A percentile compares a stretch with the other conserved stretches of the same genome.
Conservation (phyloP, 2,113 vertebrate species). For the Crocuta crocuta region DNA sequence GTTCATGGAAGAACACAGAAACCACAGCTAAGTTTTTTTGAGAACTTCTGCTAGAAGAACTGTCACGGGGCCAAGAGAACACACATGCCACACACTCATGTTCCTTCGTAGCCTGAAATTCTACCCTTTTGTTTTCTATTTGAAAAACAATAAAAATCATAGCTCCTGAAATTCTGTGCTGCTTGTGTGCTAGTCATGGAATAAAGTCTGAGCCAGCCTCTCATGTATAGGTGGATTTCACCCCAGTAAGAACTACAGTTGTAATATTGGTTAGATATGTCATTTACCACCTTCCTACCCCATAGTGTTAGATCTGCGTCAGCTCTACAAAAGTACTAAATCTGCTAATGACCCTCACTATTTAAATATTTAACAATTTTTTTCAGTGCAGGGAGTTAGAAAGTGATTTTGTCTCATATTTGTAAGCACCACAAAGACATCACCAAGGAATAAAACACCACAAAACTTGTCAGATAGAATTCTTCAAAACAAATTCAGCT, state of each 20-base stretch:
- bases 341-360: not conserved
- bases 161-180: not conserved
- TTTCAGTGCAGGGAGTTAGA: slow-evolving; percentile 26
- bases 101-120: not conserved
- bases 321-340: not conserved
- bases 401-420: slow-evolving; percentile 32
- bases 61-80: not conserved
- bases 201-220: not conserved
- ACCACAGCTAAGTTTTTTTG: not conserved
- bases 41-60: not conserved
- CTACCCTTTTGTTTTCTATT: not conserved
- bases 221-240: not conserved
- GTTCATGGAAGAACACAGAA: not conserved
- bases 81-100: fast-evolving
- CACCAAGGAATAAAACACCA: slow-evolving; percentile 38
- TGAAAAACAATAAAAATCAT: not conserved
- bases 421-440: slow-evolving; percentile 50
- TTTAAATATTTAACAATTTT: slow-evolving; percentile 66
- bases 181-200: not conserved
- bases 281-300: not conserved
- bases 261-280: not conserved
- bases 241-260: not conserved
- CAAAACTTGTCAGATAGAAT: not conserved
- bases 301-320: not conserved
- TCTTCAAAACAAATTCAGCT: not conserved